phyloP scores from a whole-genome alignment of 2,888 invertebrate genomes.

The Scaptomyza flava region DNA sequence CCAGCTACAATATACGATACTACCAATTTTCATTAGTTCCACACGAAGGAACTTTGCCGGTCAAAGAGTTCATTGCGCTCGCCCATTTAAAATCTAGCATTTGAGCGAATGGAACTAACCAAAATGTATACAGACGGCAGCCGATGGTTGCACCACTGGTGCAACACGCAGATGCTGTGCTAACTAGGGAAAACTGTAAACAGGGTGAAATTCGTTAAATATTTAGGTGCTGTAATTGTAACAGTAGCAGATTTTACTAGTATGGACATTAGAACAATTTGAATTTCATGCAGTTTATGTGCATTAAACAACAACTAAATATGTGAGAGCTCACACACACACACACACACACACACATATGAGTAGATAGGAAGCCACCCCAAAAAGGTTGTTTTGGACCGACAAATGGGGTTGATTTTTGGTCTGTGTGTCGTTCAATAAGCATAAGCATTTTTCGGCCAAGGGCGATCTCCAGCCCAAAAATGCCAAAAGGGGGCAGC shows the following conservation, averaged over 20 bases:
- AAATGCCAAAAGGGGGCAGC: constrained; percentile 67
- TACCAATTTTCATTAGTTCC: constrained; percentile 68
- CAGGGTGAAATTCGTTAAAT: constrained; percentile 4
- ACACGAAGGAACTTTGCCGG: constrained; percentile 53
- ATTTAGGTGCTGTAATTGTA: constrained; percentile 16
- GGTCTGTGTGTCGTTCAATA: constrained; percentile 26
- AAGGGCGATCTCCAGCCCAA: constrained; percentile 69
- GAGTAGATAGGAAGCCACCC: constrained; percentile 64
- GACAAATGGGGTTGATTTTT: constrained; percentile 67
- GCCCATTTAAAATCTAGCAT: constrained; percentile 34
- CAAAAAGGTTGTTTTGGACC: constrained; percentile 49
- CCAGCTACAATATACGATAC: constrained; percentile 8
- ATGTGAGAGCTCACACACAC: constrained; percentile 2
- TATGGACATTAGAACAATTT: constrained; percentile 20
- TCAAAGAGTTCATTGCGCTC: constrained; percentile 61
- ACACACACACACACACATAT: constrained; percentile 2
- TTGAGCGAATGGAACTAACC: constrained; percentile 26
- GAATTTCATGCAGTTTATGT: constrained; percentile 58
- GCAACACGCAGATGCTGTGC: constrained; percentile 42
- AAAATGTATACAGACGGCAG: constrained; percentile 14
- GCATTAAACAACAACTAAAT: constrained; percentile 45
- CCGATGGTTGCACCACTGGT: constrained; percentile 5
- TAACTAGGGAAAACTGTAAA: constrained; percentile 42
- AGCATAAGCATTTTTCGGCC: constrained; percentile 77
- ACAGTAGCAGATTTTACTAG: constrained; percentile 34